A percentile compares a stretch with the other conserved stretches of the same genome.
Evolutionary conservation across 2,888 invertebrate genomes (phyloP).

Genomic region (Diogma glabrata): DNA sequence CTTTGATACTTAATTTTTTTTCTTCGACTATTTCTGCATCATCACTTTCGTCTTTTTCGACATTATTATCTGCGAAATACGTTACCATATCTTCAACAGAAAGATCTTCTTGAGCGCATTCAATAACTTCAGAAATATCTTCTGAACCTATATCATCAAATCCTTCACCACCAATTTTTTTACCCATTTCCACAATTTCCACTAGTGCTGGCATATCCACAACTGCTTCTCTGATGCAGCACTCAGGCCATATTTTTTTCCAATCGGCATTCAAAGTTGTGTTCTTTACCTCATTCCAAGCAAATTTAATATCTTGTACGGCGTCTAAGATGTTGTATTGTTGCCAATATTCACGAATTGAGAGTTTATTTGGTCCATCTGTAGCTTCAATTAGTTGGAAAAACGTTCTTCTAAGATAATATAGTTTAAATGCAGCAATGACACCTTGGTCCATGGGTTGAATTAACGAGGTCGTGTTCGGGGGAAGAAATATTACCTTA

Average conservation of each 20-base stretch:
- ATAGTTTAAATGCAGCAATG: slow-evolving; percentile 19
- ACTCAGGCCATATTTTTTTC: slow-evolving; percentile 17
- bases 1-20: slow-evolving; percentile 7
- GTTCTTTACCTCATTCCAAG: too few relatives aligned
- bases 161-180: slow-evolving; percentile 20
- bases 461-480: slow-evolving; percentile 21
- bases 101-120: slow-evolving; percentile 15
- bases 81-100: too few relatives aligned
- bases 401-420: slow-evolving; percentile 16
- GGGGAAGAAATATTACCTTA: slow-evolving; percentile 17
- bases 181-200: slow-evolving; percentile 18
- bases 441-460: slow-evolving; percentile 21
- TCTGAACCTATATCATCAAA: slow-evolving; percentile 19
- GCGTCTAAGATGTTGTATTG: slow-evolving; percentile 19
- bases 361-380: slow-evolving; percentile 13
- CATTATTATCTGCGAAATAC: slow-evolving; percentile 6
- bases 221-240: slow-evolving; percentile 17
- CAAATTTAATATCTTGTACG: slow-evolving; percentile 16
- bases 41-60: not conserved
- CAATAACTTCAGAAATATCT: slow-evolving; percentile 17
- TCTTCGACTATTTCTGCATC: slow-evolving; percentile 6
- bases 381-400: slow-evolving; percentile 13
- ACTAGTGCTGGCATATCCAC: slow-evolving; percentile 17
- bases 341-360: slow-evolving; percentile 18
- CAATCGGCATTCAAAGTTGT: slow-evolving; percentile 18